These are phyloP conservation scores for Brachionus paranguensis DNA, from an alignment of 1,140 invertebrate species.

Conservation along the genomic window DNA sequence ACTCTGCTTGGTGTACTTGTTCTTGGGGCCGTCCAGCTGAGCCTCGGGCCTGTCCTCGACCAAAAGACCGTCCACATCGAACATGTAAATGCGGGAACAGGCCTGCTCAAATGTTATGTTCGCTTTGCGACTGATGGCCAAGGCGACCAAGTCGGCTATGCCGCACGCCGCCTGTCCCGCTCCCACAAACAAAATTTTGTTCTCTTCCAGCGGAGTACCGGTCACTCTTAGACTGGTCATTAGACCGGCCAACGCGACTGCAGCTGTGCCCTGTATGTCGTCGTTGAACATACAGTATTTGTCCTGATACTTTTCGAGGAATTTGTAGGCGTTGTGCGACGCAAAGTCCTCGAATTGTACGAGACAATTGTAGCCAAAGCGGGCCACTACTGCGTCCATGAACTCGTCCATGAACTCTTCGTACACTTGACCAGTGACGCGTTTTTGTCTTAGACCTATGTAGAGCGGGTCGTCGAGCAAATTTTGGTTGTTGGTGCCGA, in stretches of 20 bases:
- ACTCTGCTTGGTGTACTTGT: conserved; percentile 47
- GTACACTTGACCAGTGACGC: conserved; percentile 78
- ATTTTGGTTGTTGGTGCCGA: conserved; percentile 59
- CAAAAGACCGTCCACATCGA: conserved; percentile 53
- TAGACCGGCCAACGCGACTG: conserved; percentile 53
- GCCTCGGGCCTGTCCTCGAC: conserved; percentile 51
- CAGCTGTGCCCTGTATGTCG: conserved; percentile 57
- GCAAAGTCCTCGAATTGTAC: conserved; percentile 58
- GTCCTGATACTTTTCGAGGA: conserved; percentile 53
- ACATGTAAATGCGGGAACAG: conserved; percentile 50
- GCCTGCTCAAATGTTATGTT: conserved; percentile 48
- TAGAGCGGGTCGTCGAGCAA: conserved; percentile 87
- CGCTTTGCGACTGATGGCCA: conserved; percentile 48
- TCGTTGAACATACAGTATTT: conserved; percentile 56
- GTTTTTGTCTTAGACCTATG: conserved; percentile 79
- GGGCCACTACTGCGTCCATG: conserved; percentile 84
- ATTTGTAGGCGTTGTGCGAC: conserved; percentile 54
- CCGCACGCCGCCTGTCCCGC: conserved; percentile 56
- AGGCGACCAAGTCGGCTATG: conserved; percentile 50
- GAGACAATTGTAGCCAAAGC: conserved; percentile 57
- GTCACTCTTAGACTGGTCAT: conserved; percentile 49
- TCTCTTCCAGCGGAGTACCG: conserved; percentile 47
- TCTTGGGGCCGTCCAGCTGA: conserved; percentile 49
- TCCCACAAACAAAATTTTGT: conserved; percentile 54
- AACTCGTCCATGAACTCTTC: conserved; percentile 96